phyloP scores from a whole-genome alignment of 2,797 vertebrate species.

The Cygnus olor region DNA sequence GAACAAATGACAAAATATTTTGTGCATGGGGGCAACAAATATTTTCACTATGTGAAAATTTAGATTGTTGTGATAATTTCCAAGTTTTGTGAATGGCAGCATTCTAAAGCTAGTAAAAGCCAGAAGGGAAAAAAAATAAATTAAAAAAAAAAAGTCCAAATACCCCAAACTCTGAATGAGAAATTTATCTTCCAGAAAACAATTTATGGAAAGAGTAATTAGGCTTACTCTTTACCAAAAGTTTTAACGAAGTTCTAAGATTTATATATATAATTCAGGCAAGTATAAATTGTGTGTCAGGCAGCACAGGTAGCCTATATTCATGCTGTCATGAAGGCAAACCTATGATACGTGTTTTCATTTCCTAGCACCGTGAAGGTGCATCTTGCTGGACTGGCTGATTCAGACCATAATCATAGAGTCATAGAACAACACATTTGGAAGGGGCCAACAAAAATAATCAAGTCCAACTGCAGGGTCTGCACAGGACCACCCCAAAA shows the following conservation, averaged over 20 bases:
- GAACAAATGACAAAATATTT: slow-evolving; percentile 76
- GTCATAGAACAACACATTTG: too few relatives aligned
- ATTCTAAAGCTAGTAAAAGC: slow-evolving; percentile 10
- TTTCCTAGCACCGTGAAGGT: not conserved
- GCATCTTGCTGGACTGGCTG: not conserved
- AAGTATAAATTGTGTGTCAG: not conserved
- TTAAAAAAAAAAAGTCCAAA: not conserved
- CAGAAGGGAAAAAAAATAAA: not conserved
- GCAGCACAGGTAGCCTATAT: not conserved
- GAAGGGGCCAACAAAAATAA: too few relatives aligned
- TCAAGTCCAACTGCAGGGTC: too few relatives aligned
- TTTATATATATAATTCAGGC: not conserved
- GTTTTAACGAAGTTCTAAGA: not conserved
- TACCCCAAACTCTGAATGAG: not conserved
- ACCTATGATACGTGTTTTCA: not conserved
- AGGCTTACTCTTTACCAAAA: not conserved
- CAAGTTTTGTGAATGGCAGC: slow-evolving; percentile 48
- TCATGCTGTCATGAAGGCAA: not conserved
- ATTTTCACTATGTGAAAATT: slow-evolving; percentile 57
- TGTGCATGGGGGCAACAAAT: slow-evolving; percentile 58
- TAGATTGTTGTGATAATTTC: slow-evolving; percentile 58
- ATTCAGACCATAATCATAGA: not conserved
- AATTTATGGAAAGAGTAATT: not conserved
- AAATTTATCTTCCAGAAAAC: not conserved
- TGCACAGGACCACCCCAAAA: too few relatives aligned